phyloP scores from a whole-genome alignment of 2,797 vertebrate genomes.

The Anguilla anguilla region DNA sequence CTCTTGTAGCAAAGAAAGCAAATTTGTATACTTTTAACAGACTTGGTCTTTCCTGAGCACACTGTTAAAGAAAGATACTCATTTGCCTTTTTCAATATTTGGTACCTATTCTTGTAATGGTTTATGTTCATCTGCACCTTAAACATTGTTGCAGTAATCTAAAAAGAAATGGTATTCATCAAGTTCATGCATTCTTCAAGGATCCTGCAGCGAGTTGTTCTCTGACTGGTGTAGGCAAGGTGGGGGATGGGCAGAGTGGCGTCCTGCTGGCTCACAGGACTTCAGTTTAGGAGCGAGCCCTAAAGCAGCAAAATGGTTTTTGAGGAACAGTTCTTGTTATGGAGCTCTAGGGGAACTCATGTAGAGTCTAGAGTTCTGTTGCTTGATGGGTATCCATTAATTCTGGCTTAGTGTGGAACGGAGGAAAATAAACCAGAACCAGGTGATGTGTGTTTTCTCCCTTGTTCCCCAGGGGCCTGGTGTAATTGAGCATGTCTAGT shows the following conservation, averaged over 20 bases:
- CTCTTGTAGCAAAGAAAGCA: not conserved
- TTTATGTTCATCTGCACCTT: not conserved
- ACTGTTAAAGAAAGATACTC: not conserved
- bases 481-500: conserved; percentile 81
- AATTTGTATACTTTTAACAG: too few species aligned
- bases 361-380: not conserved
- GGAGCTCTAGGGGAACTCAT: not conserved
- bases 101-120: not conserved
- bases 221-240: not conserved
- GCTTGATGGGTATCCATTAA: conserved; percentile 48
- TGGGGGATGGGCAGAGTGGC: not conserved
- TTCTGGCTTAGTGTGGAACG: conserved; percentile 70
- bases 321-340: not conserved
- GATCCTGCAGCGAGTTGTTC: not conserved
- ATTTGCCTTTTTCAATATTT: not conserved
- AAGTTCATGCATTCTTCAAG: not conserved
- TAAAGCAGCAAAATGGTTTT: not conserved
- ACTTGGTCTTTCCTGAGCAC: too few species aligned
- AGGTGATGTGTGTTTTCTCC: conserved; percentile 78
- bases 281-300: not conserved
- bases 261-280: not conserved
- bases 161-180: not conserved
- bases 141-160: not conserved
- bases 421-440: conserved; percentile 74
- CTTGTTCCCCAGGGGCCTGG: conserved; percentile 64